A percentile compares a stretch with the other conserved stretches of the same genome.
Evolutionary conservation across 2,797 vertebrate genomes (phyloP).

Genomic region (Parauchenoglanis ngamensis): DNA sequence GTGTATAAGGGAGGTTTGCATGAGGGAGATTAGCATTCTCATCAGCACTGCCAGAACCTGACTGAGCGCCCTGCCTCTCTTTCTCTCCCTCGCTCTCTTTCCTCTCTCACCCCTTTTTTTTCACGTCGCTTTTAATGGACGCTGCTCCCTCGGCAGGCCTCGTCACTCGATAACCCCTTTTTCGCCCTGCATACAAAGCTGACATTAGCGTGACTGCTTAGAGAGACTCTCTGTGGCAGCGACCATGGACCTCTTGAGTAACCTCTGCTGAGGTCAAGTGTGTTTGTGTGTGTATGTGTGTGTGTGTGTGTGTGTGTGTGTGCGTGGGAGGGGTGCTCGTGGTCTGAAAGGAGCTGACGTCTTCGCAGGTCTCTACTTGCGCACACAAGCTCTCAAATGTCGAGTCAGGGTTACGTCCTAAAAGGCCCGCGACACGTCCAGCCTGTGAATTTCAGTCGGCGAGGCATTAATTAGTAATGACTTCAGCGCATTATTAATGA

Average conservation of each 20-base stretch:
- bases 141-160: slow-evolving; percentile 57
- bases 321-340: neutral
- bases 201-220: slow-evolving; percentile 53
- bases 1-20: slow-evolving; percentile 43
- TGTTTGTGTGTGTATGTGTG: neutral
- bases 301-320: neutral
- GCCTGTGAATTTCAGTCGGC: slow-evolving; percentile 58
- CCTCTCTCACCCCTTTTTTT: slow-evolving; percentile 48
- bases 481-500: slow-evolving; percentile 54
- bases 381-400: slow-evolving; percentile 39
- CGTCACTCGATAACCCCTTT: slow-evolving; percentile 53
- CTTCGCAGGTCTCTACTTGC: slow-evolving; percentile 22
- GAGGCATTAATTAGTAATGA: slow-evolving; percentile 70
- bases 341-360: slow-evolving; percentile 28
- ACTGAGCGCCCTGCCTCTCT: slow-evolving; percentile 57
- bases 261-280: slow-evolving; percentile 24
- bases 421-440: slow-evolving; percentile 44
- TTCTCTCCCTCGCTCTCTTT: slow-evolving; percentile 4
- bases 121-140: slow-evolving; percentile 59
- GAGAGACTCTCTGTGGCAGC: slow-evolving; percentile 40
- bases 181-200: slow-evolving; percentile 57
- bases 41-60: slow-evolving; percentile 68
- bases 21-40: slow-evolving; percentile 74
- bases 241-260: slow-evolving; percentile 38
- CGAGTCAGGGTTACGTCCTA: slow-evolving; percentile 50